phyloP scores from a whole-genome alignment of 2,797 vertebrate genomes.

The Cuniculus paca region DNA sequence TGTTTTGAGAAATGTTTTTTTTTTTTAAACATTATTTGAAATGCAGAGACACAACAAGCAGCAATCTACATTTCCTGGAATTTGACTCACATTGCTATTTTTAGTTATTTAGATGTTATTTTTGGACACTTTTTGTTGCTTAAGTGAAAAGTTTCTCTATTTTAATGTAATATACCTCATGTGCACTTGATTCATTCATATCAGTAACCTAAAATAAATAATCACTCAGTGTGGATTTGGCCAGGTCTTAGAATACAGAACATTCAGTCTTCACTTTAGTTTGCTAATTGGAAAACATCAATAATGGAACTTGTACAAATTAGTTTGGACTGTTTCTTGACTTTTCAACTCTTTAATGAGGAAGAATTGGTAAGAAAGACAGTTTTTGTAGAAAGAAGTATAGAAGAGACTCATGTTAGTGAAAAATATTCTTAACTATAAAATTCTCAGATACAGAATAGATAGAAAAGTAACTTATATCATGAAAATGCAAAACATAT shows the following conservation, averaged over 20 bases:
- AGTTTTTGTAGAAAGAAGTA: slow-evolving; percentile 60
- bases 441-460: slow-evolving; percentile 17
- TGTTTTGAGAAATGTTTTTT: slow-evolving; percentile 18
- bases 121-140: slow-evolving; percentile 65
- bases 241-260: slow-evolving; percentile 61
- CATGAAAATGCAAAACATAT: slow-evolving; percentile 17
- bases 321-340: slow-evolving; percentile 78
- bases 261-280: slow-evolving; percentile 68
- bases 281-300: slow-evolving; percentile 72
- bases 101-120: slow-evolving; percentile 71
- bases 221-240: slow-evolving; percentile 75
- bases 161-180: slow-evolving; percentile 60
- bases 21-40: slow-evolving; percentile 53
- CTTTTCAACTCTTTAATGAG: slow-evolving; percentile 77
- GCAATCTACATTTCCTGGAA: slow-evolving; percentile 50
- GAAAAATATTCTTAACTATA: slow-evolving; percentile 3
- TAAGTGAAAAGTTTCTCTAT: slow-evolving; percentile 74
- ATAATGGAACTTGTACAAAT: slow-evolving; percentile 71
- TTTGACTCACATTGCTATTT: slow-evolving; percentile 71
- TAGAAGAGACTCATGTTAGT: slow-evolving; percentile 51
- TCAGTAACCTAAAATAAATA: slow-evolving; percentile 73
- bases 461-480: not conserved
- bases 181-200: slow-evolving; percentile 72
- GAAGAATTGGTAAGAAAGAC: slow-evolving; percentile 49
- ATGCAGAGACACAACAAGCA: slow-evolving; percentile 70